These are phyloP conservation scores for Hydrophis major DNA, from an alignment of 2,797 vertebrate genomes.

Conservation along the genomic window DNA sequence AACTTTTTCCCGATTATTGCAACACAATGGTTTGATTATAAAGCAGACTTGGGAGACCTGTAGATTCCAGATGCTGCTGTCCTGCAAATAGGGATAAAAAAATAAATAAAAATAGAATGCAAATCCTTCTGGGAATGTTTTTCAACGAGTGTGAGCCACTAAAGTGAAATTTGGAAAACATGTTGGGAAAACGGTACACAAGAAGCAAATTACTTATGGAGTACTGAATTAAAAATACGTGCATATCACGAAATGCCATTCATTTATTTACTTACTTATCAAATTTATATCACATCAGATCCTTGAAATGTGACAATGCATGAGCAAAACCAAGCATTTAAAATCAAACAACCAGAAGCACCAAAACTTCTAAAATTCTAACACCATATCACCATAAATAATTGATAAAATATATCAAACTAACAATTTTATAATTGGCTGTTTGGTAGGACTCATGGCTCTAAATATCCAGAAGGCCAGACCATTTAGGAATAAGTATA, in stretches of 20 bases:
- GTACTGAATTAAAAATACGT: not conserved
- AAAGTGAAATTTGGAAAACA: not conserved
- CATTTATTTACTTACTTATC: not conserved
- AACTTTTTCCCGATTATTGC: not conserved
- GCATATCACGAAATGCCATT: not conserved
- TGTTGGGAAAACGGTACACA: not conserved
- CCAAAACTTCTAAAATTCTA: not conserved
- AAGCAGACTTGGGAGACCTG: conserved; percentile 38
- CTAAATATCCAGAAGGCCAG: not conserved
- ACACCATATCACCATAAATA: not conserved
- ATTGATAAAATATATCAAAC: not conserved
- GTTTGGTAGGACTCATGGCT: not conserved
- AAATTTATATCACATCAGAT: not conserved
- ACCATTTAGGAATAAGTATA: not conserved
- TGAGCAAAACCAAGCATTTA: not conserved
- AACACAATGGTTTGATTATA: conserved; percentile 56
- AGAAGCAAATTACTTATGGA: not conserved
- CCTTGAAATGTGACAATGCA: not conserved
- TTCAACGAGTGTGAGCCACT: not conserved
- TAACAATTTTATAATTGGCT: not conserved
- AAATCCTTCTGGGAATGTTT: not conserved
- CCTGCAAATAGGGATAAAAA: not conserved
- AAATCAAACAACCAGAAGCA: not conserved
- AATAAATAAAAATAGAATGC: not conserved
- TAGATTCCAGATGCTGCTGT: not conserved